Percentiles rank a stretch among this genome's conserved stretches.
phyloP scores from a whole-genome alignment of 2,113 vertebrate genomes.

The Pavo muticus region DNA sequence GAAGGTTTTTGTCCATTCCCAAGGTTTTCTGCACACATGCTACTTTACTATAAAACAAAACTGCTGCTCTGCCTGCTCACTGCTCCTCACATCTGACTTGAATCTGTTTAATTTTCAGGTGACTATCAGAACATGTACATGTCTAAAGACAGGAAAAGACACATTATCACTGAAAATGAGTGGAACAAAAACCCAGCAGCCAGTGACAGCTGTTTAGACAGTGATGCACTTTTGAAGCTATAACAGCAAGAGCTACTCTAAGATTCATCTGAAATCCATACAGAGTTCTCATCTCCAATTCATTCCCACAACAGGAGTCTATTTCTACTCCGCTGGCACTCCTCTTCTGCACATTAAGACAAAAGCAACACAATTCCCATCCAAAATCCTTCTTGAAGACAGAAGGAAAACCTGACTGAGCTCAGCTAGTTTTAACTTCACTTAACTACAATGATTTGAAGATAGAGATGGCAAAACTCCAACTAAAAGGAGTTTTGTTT shows the following conservation, averaged over 20 bases:
- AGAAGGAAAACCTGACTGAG: background rate
- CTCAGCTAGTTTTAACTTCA: background rate
- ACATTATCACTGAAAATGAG: accelerated
- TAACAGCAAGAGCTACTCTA: background rate
- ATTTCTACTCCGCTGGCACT: background rate
- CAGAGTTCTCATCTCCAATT: background rate
- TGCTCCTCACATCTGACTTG: background rate
- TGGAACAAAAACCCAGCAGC: background rate
- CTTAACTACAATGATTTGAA: background rate
- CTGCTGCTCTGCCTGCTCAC: background rate
- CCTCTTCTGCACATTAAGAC: background rate
- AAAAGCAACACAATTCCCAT: background rate
- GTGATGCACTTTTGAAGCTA: background rate
- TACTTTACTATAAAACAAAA: background rate
- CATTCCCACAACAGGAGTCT: background rate
- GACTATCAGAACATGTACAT: background rate
- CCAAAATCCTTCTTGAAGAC: background rate
- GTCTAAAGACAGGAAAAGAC: background rate
- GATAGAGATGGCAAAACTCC: background rate
- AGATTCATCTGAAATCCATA: background rate
- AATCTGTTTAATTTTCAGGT: background rate
- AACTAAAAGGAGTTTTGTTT: background rate
- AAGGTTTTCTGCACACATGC: background rate
- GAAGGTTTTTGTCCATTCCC: background rate
- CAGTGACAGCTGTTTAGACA: background rate